Conservation (phyloP, 1,140 invertebrate species). For the Colletes gigas region DNA sequence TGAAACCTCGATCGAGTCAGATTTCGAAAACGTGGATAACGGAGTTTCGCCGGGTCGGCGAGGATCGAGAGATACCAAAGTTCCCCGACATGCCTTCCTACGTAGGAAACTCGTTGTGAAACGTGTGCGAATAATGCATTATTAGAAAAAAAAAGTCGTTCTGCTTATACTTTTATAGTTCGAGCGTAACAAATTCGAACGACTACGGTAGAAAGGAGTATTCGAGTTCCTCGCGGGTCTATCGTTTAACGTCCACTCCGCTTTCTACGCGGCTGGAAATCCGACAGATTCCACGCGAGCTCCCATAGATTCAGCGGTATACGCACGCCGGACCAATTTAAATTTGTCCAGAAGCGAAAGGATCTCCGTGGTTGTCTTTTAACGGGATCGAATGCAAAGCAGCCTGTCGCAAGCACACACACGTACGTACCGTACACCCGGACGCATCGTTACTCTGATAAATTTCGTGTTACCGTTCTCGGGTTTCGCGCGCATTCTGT, state of each 20-base stretch:
- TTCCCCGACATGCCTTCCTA: no score
- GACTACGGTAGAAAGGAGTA: neutral
- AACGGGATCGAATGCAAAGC: conserved; percentile 63
- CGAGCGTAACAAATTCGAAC: neutral
- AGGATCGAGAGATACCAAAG: no score
- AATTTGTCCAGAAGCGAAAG: conserved; percentile 44
- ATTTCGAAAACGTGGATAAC: no score
- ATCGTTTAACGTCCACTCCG: neutral
- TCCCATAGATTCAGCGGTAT: conserved; percentile 11
- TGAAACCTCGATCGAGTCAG: no score
- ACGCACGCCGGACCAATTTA: conserved; percentile 12
- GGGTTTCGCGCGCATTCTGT: conserved; percentile 31
- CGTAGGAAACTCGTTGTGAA: no score
- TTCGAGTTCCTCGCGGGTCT: neutral
- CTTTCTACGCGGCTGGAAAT: conserved; percentile 1
- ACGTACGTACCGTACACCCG: neutral
- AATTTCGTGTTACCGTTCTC: conserved; percentile 26
- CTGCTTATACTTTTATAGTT: no score
- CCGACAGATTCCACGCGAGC: neutral
- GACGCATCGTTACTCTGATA: conserved; percentile 1
- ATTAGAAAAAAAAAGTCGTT: no score
- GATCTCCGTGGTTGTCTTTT: conserved; percentile 45
- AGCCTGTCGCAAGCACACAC: neutral
- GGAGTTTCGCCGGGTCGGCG: no score
- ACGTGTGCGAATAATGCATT: no score